Conservation (phyloP, 2,797 vertebrate species). For the Notamacropus eugenii region DNA sequence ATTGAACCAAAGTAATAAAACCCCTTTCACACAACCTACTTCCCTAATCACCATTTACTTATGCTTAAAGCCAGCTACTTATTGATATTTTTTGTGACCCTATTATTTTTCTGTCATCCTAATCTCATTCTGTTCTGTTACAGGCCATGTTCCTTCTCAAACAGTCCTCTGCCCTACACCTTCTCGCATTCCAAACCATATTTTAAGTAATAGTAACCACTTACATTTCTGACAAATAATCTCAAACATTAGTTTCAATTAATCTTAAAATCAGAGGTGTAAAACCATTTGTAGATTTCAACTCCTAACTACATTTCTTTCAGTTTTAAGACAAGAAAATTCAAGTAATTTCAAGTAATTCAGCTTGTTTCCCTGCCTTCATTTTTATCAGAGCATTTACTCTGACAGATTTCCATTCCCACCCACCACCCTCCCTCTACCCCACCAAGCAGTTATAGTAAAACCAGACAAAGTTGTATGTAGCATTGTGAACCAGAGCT, state of each 20-base stretch:
- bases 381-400: conserved; percentile 83
- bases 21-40: conserved; percentile 70
- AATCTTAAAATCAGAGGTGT: conserved; percentile 80
- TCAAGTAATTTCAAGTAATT: conserved; percentile 89
- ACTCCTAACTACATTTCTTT: conserved; percentile 79
- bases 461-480: conserved; percentile 80
- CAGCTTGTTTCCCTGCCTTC: conserved; percentile 86
- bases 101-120: conserved; percentile 74
- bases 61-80: conserved; percentile 80
- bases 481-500: conserved; percentile 82
- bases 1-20: conserved; percentile 70
- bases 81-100: conserved; percentile 70
- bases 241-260: conserved; percentile 75
- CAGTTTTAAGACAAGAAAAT: conserved; percentile 84
- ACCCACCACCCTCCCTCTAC: conserved; percentile 80
- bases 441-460: conserved; percentile 80
- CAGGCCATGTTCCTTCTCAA: conserved; percentile 70
- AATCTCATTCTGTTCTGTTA: conserved; percentile 71
- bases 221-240: conserved; percentile 78
- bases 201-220: conserved; percentile 77
- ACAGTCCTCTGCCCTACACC: conserved; percentile 74
- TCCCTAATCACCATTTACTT: conserved; percentile 77
- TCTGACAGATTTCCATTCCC: conserved; percentile 81
- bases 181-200: conserved; percentile 78
- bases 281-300: conserved; percentile 79